Base-by-base conservation (phyloP, 2,113 vertebrate genomes). In the Mixornis gularis region DNA sequence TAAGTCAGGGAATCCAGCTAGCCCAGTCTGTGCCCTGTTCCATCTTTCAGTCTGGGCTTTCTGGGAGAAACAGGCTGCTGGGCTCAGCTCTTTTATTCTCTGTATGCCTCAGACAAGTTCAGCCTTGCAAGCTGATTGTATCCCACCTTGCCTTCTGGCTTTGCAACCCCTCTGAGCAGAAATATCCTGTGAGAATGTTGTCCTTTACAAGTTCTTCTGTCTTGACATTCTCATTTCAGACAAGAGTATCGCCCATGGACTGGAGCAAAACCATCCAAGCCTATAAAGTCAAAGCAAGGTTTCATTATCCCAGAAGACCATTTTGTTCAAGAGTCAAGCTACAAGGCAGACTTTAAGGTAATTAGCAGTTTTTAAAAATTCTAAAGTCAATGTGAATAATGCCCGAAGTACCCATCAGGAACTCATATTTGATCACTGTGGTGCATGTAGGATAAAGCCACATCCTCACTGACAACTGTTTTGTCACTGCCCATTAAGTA, bases 191-290 rank as follows among this genome's bases (percentile, higher is more conserved):
- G 36, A 66, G 13, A 89, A 63, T 58, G 15, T 62, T 77, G 41
- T 43, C 19, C 21, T 82, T 93, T 26, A 87, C 8, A 7, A 52
- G 7, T 62, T 85, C 26, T 51, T 77, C 8, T 91, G 21, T 81
- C 60, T 83, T 58, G 53, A 64, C 53, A 49, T 87, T 94, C 87
- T 89, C 84, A 64, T 96, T 96, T 60, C 97, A 99, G 99, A 94
- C 98, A 99, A 89, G 99, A 99, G 73, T 99, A 98, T 97, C 98
- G 97, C 58, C 98, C 98, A 5, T 99, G 98, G 99, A 98, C 98
- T 27, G 98, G 98, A 92, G 98, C 91, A 71, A 98, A 97, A 95
- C 98, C 98, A 7, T 97, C 98, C 48, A 98, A 98, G 95, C 96
- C 98, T 74, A 94, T 97, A n/a, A 98, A 97, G 95, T 98, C 96